Evolutionary conservation across 92 coral and sea anemone genomes (phyloP), one percentile per base, ranked within the genome.

Genomic region (Paragorgia papillata): DNA sequence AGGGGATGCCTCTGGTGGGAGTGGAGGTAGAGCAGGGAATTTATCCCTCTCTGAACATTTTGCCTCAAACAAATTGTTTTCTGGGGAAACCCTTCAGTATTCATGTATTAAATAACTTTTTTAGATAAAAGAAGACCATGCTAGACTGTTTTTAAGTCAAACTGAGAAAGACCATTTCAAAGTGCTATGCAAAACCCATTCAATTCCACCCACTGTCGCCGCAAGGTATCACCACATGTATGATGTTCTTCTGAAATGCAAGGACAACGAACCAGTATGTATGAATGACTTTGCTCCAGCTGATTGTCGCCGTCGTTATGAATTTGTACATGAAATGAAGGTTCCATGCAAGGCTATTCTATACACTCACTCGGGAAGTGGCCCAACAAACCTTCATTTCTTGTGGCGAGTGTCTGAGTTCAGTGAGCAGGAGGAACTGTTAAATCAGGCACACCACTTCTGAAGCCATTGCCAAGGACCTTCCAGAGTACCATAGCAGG

Each of bases 81-180:
- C 43, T 26, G 40, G n/a, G n/a, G n/a, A n/a, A n/a, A n/a, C n/a
- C n/a, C n/a, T n/a, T n/a, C n/a, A n/a, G n/a, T n/a, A n/a, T 65
- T 79, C 48, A 64, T 43, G 27, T 66, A 18, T 41, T 69, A 14
- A 37, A 37, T n/a, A n/a, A n/a, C n/a, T n/a, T n/a, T n/a, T 4
- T 37, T 12, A 80, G 84, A 79, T 80, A 37, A 80, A 80, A 69
- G 73, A 54, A 61, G 48, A 70, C 73, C 85, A 80, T 53, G 57
- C 70, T 0, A 69, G 76, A 70, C 65, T 75, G 71, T 31, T 28
- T 31, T 80, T 69, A 43, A 57, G 28, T 27, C 32, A 24, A 39
- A 46, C 41, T 28, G 63, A 80, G 0, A 80, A 39, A 54, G 84
- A 80, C 29, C 68, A 40, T 58, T 69, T 80, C 79, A 80, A 57